phyloP scores from a whole-genome alignment of 2,113 vertebrate genomes.

The Haemorhous mexicanus region DNA sequence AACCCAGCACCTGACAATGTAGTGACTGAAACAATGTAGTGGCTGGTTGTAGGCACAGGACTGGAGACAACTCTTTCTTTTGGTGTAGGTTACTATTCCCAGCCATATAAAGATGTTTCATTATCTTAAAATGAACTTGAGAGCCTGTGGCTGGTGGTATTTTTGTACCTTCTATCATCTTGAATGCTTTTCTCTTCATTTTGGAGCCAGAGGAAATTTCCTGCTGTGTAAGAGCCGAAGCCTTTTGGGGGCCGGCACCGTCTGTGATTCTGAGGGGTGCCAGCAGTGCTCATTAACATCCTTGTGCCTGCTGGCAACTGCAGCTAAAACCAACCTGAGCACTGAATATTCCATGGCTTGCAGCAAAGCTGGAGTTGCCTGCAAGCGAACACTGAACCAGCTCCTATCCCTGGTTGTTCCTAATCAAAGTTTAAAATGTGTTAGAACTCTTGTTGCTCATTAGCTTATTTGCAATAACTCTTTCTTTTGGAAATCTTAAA shows the following conservation, averaged over 20 bases:
- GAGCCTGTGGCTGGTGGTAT: not conserved
- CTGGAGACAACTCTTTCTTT: not conserved
- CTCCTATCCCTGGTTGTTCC: not conserved
- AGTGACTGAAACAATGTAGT: not conserved
- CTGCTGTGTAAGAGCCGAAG: not conserved
- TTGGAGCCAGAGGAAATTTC: not conserved
- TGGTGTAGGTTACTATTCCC: not conserved
- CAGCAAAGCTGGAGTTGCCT: not conserved
- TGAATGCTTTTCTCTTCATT: not conserved
- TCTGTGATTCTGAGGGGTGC: not conserved
- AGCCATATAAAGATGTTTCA: not conserved
- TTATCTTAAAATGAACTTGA: not conserved
- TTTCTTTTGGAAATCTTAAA: not conserved
- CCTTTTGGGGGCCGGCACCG: not conserved
- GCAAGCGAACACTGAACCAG: not conserved
- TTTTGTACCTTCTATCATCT: not conserved
- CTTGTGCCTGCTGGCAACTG: not conserved
- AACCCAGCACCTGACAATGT: not conserved
- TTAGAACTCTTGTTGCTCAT: not conserved
- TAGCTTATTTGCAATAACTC: not conserved
- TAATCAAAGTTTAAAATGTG: not conserved
- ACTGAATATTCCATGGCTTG: not conserved
- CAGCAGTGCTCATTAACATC: not conserved
- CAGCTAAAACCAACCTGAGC: not conserved
- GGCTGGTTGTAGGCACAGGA: not conserved